A percentile compares a stretch with the other conserved stretches of the same genome.
These are phyloP conservation scores for Buphagus erythrorhynchus DNA, from an alignment of 2,797 vertebrate species.

Conservation along the genomic window DNA sequence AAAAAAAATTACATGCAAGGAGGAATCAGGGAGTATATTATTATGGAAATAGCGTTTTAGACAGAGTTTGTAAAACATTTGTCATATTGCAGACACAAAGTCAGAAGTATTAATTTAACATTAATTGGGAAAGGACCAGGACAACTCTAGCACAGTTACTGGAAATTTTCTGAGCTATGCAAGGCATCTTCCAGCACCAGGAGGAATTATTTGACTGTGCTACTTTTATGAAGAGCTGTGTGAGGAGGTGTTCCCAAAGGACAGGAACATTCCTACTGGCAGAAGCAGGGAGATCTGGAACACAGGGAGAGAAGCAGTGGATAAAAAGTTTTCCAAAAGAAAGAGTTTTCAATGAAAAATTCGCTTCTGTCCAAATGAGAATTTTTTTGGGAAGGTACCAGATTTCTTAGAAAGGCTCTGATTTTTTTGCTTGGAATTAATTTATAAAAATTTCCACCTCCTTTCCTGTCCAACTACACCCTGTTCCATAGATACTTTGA, in stretches of 20 bases:
- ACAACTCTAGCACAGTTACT: neutral
- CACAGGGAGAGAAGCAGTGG: rapidly evolving
- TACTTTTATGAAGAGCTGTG: neutral
- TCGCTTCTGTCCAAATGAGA: neutral
- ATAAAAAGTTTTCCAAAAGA: neutral
- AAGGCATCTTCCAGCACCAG: neutral
- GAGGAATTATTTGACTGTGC: neutral
- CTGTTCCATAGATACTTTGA: neutral
- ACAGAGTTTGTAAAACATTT: neutral
- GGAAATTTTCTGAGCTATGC: neutral
- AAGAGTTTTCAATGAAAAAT: neutral
- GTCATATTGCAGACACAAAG: neutral
- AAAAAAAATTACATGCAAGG: neutral
- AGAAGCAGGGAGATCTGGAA: neutral
- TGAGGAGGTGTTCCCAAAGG: neutral
- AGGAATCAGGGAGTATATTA: neutral
- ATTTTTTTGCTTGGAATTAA: neutral
- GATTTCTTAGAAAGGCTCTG: neutral
- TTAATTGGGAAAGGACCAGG: neutral
- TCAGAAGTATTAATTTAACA: neutral
- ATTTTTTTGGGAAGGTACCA: neutral
- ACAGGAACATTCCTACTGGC: neutral
- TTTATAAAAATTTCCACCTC: neutral
- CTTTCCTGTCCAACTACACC: neutral
- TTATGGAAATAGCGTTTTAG: neutral